Conservation (phyloP, 2,888 invertebrate species). For the Volucella zonaria region DNA sequence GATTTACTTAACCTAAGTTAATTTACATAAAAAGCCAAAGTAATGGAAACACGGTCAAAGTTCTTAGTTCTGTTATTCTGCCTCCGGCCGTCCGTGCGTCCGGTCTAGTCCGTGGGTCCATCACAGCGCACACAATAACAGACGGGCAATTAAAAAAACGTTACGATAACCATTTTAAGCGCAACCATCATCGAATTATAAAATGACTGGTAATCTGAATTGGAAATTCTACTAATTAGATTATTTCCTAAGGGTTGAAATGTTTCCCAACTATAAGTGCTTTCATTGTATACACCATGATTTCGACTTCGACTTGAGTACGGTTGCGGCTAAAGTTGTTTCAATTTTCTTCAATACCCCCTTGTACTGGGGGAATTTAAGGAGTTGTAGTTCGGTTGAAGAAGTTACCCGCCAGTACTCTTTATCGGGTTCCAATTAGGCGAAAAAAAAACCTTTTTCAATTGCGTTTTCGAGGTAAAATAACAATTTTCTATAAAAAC, state of each 20-base stretch:
- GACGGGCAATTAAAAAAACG: conserved; percentile 49
- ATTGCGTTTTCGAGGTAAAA: too few relatives aligned
- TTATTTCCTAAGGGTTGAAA: conserved; percentile 47
- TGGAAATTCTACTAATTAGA: conserved; percentile 69
- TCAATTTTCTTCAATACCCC: too few relatives aligned
- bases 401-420: too few relatives aligned
- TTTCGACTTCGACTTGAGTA: too few relatives aligned
- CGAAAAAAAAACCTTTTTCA: neutral
- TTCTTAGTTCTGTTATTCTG: conserved; percentile 6
- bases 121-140: neutral
- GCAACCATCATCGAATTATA: conserved; percentile 64
- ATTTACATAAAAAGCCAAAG: conserved; percentile 57
- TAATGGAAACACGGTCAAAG: conserved; percentile 44
- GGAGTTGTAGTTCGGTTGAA: too few relatives aligned
- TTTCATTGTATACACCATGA: conserved; percentile 12
- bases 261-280: conserved; percentile 60
- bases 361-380: too few relatives aligned
- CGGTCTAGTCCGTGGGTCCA: neutral
- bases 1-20: conserved; percentile 56
- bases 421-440: too few relatives aligned
- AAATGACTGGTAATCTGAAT: conserved; percentile 65
- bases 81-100: too few relatives aligned
- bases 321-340: too few relatives aligned
- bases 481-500: too few relatives aligned
- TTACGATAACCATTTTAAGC: conserved; percentile 59